Percentiles rank a stretch among this genome's conserved stretches.
These are phyloP conservation scores for Gobio gobio DNA, from an alignment of 2,113 vertebrate species.

Conservation along the genomic window DNA sequence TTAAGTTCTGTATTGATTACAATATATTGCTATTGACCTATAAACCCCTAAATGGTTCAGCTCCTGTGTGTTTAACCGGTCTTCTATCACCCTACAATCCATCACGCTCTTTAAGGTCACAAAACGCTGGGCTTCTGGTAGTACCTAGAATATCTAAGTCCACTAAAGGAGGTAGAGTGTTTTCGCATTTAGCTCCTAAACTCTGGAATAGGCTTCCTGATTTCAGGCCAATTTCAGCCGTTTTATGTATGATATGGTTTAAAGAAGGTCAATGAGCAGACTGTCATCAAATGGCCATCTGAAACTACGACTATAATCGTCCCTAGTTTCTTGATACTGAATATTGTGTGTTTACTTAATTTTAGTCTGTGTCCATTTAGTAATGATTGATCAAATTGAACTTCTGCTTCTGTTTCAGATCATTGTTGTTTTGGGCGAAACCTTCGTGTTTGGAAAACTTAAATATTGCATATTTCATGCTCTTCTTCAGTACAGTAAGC, in stretches of 20 bases:
- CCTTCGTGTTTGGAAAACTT: conserved; percentile 25
- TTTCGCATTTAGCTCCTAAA: too few relatives aligned
- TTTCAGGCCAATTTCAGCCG: not conserved
- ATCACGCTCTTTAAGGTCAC: too few relatives aligned
- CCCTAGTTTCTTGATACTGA: not conserved
- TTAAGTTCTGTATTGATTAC: too few relatives aligned
- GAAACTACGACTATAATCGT: not conserved
- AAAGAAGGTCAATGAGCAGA: not conserved
- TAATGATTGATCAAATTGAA: not conserved
- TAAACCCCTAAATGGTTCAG: too few relatives aligned
- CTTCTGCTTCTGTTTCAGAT: not conserved
- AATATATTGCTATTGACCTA: too few relatives aligned
- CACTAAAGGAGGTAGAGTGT: too few relatives aligned
- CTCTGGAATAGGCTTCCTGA: too few relatives aligned
- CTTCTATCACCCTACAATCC: too few relatives aligned
- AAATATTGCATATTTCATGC: conserved; percentile 28
- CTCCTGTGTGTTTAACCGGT: too few relatives aligned
- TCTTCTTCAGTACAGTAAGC: conserved; percentile 20
- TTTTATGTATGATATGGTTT: not conserved
- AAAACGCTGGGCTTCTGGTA: too few relatives aligned
- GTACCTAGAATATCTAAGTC: too few relatives aligned
- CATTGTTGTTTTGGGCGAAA: conserved; percentile 5
- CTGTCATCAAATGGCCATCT: not conserved
- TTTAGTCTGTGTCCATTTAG: not conserved
- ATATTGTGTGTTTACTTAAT: not conserved